phyloP scores from a whole-genome alignment of 2,797 vertebrate species.

The Scomberomorus guttatus region DNA sequence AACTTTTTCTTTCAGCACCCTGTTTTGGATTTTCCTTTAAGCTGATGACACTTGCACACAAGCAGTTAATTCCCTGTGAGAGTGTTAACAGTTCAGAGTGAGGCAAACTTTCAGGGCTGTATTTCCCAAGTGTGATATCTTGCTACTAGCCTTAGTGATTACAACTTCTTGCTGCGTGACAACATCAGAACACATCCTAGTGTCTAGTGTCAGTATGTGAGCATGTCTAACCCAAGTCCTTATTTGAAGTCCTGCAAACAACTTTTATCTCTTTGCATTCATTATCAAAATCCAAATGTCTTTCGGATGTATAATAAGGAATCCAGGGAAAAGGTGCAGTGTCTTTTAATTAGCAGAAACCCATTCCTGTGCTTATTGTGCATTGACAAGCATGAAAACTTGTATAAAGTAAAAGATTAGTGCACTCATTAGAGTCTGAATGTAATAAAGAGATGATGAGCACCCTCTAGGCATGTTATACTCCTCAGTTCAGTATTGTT shows the following conservation, averaged over 20 bases:
- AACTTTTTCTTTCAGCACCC: conserved; percentile 31
- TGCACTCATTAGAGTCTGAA: conserved; percentile 35
- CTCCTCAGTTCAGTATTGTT: conserved; percentile 28
- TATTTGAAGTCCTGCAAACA: conserved; percentile 9
- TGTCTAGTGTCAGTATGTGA: conserved; percentile 14
- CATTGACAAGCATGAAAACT: conserved; percentile 9
- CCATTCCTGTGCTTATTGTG: not conserved
- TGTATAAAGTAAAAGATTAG: conserved; percentile 19
- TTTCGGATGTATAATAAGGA: conserved; percentile 46
- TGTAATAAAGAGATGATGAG: conserved; percentile 16
- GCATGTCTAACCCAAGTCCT: not conserved
- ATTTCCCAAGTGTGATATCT: conserved; percentile 48
- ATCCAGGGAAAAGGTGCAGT: conserved; percentile 24
- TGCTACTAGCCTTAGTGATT: conserved; percentile 28
- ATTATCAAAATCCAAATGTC: conserved; percentile 35
- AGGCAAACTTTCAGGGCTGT: conserved; percentile 36
- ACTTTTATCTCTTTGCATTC: conserved; percentile 23
- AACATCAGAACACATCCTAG: conserved; percentile 14
- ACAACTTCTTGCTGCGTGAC: conserved; percentile 29
- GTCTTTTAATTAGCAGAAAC: conserved; percentile 26
- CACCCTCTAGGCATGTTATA: conserved; percentile 23
- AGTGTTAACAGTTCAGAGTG: conserved; percentile 58
- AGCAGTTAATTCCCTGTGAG: conserved; percentile 66
- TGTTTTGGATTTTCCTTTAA: conserved; percentile 64
- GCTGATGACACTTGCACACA: conserved; percentile 52